These are phyloP conservation scores for Chaunax sp. DNA, from an alignment of 2,797 vertebrate species.

Conservation along the genomic window DNA sequence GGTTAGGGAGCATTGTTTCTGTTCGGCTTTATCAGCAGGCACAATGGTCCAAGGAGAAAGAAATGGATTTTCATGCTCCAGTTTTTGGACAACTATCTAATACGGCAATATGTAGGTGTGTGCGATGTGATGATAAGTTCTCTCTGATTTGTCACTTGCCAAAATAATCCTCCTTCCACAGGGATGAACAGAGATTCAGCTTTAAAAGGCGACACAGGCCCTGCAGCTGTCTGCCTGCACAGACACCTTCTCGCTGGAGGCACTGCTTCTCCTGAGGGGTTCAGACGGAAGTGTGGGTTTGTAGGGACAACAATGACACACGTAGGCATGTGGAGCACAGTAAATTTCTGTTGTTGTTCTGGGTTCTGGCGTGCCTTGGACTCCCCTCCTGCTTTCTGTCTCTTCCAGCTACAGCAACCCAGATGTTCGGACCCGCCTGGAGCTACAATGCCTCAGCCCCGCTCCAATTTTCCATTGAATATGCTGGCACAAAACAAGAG, in stretches of 20 bases:
- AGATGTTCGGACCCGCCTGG: slow-evolving; percentile 60
- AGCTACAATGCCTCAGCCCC: slow-evolving; percentile 73
- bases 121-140: slow-evolving; percentile 38
- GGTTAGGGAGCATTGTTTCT: slow-evolving; percentile 51
- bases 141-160: too few relatives aligned
- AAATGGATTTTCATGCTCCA: slow-evolving; percentile 35
- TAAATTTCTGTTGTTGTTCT: slow-evolving; percentile 23
- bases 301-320: slow-evolving; percentile 1
- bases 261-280: slow-evolving; percentile 35
- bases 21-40: slow-evolving; percentile 42
- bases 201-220: slow-evolving; percentile 41
- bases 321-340: slow-evolving; percentile 15
- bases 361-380: background rate
- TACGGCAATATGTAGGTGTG: slow-evolving; percentile 2
- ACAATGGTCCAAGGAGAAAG: slow-evolving; percentile 4
- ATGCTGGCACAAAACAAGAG: slow-evolving; percentile 54
- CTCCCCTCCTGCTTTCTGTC: background rate
- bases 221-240: slow-evolving; percentile 52
- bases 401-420: slow-evolving; percentile 31
- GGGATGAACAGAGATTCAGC: slow-evolving; percentile 28
- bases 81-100: slow-evolving; percentile 34
- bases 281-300: background rate
- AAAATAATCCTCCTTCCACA: slow-evolving; percentile 27
- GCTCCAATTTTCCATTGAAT: slow-evolving; percentile 82
- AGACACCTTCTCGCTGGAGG: slow-evolving; percentile 35